Evolutionary conservation across 2,113 vertebrate genomes (phyloP).

Genomic region (Seriola aureovittata): DNA sequence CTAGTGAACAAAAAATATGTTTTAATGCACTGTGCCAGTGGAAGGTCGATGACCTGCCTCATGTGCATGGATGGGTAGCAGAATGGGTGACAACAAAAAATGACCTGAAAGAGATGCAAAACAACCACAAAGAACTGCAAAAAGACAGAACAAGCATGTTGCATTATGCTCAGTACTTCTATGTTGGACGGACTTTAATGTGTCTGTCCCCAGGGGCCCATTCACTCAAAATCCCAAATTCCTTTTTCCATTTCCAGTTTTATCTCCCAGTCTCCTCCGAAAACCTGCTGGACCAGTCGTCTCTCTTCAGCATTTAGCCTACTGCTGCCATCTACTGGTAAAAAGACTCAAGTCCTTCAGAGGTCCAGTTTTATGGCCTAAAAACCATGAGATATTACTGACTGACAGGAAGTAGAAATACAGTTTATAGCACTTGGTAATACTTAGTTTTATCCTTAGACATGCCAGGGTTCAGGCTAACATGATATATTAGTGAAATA

Average conservation of each 20-base stretch:
- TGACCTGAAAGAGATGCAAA: too few relatives aligned
- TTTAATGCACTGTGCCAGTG: neutral
- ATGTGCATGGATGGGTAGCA: neutral
- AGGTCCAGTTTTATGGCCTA: neutral
- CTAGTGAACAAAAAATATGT: too few relatives aligned
- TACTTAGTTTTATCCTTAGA: too few relatives aligned
- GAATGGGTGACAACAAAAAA: neutral
- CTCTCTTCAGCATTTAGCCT: neutral
- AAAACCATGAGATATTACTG: neutral
- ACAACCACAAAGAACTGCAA: too few relatives aligned
- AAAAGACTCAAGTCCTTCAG: neutral
- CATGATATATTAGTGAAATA: too few relatives aligned
- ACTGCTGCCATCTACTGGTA: conserved; percentile 51
- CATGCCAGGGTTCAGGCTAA: too few relatives aligned
- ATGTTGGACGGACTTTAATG: too few relatives aligned
- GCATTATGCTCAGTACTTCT: too few relatives aligned
- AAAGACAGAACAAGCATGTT: too few relatives aligned
- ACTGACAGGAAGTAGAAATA: neutral
- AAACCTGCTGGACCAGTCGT: neutral
- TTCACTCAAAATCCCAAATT: too few relatives aligned
- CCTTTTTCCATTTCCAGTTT: neutral
- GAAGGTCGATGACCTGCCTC: neutral
- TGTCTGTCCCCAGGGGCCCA: too few relatives aligned
- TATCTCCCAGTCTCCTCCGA: neutral
- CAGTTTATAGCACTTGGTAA: neutral